Evolutionary conservation across 2,797 vertebrate species (phyloP), one percentile per base, ranked within the genome.

Genomic region (Pseudomugil gertrudae): DNA sequence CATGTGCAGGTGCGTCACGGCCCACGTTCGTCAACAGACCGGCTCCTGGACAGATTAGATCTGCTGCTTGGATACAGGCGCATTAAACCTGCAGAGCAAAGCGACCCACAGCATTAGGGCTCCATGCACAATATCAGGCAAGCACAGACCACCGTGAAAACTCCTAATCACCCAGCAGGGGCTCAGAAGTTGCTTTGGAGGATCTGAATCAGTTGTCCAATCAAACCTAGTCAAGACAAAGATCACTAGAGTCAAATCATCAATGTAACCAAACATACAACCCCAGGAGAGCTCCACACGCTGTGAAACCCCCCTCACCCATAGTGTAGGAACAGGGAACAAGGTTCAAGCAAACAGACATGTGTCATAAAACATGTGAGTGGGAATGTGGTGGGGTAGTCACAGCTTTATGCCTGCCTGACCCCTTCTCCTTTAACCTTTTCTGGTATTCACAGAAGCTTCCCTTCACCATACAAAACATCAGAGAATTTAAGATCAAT

Each of bases 1-100:
- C 80, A 80, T 76, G 83, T 38, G 69, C 86, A 80, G 89, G 89
- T 93, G 87, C 78, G 81, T 90, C 89, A 89, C 69, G 86, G 72
- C 38, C 72, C 45, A 10, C 32, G 66, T 89, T 81, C 76, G 83
- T 83, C 82, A 92, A 88, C 84, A 83, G 76, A 72, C 63, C 56
- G 59, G 84, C 83, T 78, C 76, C 32, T 32, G 78, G 86, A 90
- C 78, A 82, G 88, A 90, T 85, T 91, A 91, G 74, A 80, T 70
- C 65, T 54, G 84, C 85, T 89, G 89, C 89, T 63, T 85, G 85
- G 88, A 90, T 82, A 93, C 88, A 73, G 78, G 78, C 71, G 70
- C 78, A 91, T 89, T 86, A 90, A 84, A 83, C 74, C 77, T 83
- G 80, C 63, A 82, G 78, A 75, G 81, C 85, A 73, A 79, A 88